A percentile compares a stretch with the other conserved stretches of the same genome.
These are phyloP conservation scores for Mustela lutreola DNA, from an alignment of 2,113 vertebrate species.

Conservation along the genomic window DNA sequence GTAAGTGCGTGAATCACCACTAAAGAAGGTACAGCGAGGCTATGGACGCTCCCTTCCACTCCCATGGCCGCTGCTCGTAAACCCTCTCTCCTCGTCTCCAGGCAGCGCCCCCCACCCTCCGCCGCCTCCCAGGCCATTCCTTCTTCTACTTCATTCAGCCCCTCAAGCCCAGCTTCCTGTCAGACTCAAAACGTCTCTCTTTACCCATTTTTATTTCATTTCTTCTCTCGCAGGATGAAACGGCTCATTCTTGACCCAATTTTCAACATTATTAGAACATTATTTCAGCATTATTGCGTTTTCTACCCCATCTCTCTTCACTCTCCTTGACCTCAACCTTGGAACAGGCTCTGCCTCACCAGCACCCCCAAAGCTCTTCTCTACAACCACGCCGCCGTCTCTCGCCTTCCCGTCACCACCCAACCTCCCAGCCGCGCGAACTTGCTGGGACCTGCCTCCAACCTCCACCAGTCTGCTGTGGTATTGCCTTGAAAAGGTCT, in stretches of 20 bases:
- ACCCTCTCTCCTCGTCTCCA: not conserved
- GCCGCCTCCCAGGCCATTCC: not conserved
- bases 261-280: not conserved
- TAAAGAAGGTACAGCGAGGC: not conserved
- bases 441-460: not conserved
- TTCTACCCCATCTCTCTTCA: not conserved
- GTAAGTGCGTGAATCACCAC: not conserved
- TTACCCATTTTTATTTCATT: not conserved
- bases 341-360: not conserved
- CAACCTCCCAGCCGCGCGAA: not conserved
- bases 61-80: not conserved
- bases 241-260: not conserved
- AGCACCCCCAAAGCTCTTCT: not conserved
- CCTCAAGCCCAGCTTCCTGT: not conserved
- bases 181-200: not conserved
- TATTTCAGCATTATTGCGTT: not conserved
- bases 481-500: not conserved
- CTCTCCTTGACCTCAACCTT: not conserved
- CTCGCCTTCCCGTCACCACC: not conserved
- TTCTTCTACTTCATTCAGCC: not conserved
- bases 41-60: fast-evolving
- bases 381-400: not conserved
- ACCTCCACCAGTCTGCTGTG: not conserved
- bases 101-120: fast-evolving
- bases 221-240: not conserved